Percentiles rank a stretch among this genome's conserved stretches.
Evolutionary conservation across 1,140 invertebrate species (phyloP).

Genomic region (Spodoptera frugiperda): DNA sequence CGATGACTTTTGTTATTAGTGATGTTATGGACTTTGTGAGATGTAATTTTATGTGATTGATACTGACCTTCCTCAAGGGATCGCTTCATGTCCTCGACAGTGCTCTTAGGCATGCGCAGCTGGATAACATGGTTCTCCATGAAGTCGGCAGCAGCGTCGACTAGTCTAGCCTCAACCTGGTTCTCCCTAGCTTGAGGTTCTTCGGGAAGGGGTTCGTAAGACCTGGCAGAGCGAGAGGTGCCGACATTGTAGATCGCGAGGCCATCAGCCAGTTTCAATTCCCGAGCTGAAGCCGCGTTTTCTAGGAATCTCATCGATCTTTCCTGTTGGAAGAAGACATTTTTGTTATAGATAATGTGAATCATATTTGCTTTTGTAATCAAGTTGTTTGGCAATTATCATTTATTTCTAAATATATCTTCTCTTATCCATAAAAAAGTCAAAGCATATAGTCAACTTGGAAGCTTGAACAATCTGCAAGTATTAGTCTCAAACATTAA

Average conservation of each 20-base stretch:
- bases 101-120: constrained; percentile 90
- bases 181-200: constrained; percentile 91
- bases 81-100: constrained; percentile 89
- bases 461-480: constrained; percentile 5
- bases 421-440: neutral
- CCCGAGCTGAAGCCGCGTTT: constrained; percentile 81
- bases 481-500: neutral
- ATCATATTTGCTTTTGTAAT: no score
- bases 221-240: constrained; percentile 82
- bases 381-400: no score
- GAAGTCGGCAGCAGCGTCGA: constrained; percentile 91
- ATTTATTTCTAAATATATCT: neutral
- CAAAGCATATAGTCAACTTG: constrained; percentile 5
- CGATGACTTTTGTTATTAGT: neutral
- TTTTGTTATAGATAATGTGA: constrained; percentile 4
- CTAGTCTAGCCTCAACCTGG: constrained; percentile 90
- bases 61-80: constrained; percentile 88
- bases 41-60: neutral
- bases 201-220: constrained; percentile 87
- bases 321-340: constrained; percentile 84
- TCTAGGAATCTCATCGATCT: constrained; percentile 89
- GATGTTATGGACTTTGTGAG: neutral
- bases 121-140: constrained; percentile 92
- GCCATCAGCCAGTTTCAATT: constrained; percentile 89
- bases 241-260: constrained; percentile 90